Conservation (phyloP, 1,140 invertebrate genomes). For the Drosophila sp. region DNA sequence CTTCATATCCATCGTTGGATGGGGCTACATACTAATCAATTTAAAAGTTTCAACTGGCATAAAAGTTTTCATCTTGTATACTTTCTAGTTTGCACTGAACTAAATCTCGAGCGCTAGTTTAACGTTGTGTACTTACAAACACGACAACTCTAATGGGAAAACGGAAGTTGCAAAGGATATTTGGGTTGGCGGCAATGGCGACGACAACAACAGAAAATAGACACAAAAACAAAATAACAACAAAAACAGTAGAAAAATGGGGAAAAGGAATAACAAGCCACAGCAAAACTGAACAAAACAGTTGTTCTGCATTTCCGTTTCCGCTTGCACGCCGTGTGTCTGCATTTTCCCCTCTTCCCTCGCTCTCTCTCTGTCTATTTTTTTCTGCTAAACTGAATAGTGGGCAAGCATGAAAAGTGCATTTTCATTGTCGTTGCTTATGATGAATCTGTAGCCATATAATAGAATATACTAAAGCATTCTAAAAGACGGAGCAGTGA, state of each 20-base stretch:
- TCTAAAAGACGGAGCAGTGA: background rate
- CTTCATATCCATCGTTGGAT: background rate
- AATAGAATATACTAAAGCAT: conserved; percentile 25
- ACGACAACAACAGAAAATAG: conserved; percentile 14
- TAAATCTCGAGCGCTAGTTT: conserved; percentile 61
- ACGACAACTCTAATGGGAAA: conserved; percentile 72
- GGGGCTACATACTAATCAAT: conserved; percentile 73
- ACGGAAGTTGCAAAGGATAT: conserved; percentile 60
- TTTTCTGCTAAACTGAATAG: conserved; percentile 5
- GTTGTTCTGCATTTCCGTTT: conserved; percentile 79
- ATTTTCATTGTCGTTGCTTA: conserved; percentile 44
- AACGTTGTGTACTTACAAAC: conserved; percentile 47
- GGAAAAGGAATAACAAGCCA: conserved; percentile 49
- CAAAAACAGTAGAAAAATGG: conserved; percentile 21
- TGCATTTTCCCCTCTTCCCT: conserved; percentile 10
- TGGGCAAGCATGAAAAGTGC: conserved; percentile 46
- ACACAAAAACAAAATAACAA: conserved; percentile 16
- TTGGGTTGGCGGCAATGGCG: conserved; percentile 37
- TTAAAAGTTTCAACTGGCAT: conserved; percentile 67
- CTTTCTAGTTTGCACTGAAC: conserved; percentile 51
- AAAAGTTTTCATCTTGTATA: conserved; percentile 67
- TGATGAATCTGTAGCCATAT: conserved; percentile 43
- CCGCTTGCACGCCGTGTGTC: conserved; percentile 44
- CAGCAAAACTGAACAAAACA: conserved; percentile 48
- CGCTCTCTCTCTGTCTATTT: too few relatives aligned